Evolutionary conservation across 2,113 vertebrate genomes (phyloP).

Genomic region (Osmerus mordax): DNA sequence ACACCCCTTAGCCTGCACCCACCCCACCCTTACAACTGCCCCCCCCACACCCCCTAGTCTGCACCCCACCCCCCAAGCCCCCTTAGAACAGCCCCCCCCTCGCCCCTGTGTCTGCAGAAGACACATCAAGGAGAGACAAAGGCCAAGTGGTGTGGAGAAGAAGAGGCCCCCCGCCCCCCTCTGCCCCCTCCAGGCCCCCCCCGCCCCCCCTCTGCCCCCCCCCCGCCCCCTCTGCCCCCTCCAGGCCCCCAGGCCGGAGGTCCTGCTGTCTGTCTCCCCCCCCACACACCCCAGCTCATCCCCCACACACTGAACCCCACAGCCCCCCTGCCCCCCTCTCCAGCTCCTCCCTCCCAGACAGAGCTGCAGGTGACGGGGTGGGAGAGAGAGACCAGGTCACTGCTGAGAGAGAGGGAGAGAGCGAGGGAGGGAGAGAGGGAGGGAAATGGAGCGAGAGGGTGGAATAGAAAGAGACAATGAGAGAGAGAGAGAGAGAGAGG

Average conservation of each 20-base stretch:
- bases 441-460: background rate
- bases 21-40: background rate
- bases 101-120: conserved; percentile 12
- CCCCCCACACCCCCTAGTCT: conserved; percentile 14
- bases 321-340: too few species aligned
- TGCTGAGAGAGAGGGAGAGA: too few species aligned
- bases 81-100: conserved; percentile 4
- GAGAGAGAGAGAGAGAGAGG: background rate
- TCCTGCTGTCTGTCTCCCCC: too few species aligned
- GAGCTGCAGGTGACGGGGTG: too few species aligned
- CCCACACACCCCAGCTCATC: too few species aligned
- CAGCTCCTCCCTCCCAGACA: too few species aligned
- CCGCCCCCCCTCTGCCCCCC: conserved; percentile 4
- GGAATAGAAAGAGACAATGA: too few species aligned
- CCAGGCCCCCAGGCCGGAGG: background rate
- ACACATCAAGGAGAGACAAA: conserved; percentile 57
- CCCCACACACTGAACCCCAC: too few species aligned
- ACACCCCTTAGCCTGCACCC: too few species aligned
- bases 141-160: conserved; percentile 54
- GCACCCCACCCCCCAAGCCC: background rate
- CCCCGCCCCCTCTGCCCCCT: conserved; percentile 10
- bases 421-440: too few species aligned
- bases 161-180: conserved; percentile 58
- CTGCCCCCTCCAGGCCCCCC: conserved; percentile 45
- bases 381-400: too few species aligned